Evolutionary conservation across 2,888 invertebrate species (phyloP).

Genomic region (Macrophya alboannulata): DNA sequence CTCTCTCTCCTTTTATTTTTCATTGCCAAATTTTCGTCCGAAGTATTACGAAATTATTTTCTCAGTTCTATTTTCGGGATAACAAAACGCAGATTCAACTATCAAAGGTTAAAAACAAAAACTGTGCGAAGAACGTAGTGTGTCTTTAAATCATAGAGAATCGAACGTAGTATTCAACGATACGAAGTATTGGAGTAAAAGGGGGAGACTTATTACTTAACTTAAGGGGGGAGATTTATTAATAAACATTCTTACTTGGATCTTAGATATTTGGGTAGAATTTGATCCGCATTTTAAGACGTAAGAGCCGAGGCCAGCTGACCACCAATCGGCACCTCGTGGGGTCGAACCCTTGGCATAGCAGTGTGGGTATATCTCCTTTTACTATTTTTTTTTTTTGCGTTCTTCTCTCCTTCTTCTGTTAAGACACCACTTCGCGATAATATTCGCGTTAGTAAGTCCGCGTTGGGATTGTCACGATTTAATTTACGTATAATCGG

Average conservation of each 20-base stretch:
- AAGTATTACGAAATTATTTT: too few species aligned
- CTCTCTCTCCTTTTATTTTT: too few species aligned
- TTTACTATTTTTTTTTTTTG: conserved; percentile 6
- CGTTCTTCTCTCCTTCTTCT: not conserved
- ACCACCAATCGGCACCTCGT: conserved; percentile 28
- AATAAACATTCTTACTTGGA: not conserved
- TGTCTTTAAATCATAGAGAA: too few species aligned
- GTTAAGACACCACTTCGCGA: not conserved
- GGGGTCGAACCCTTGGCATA: not conserved
- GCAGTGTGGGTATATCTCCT: not conserved
- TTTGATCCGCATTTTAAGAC: not conserved
- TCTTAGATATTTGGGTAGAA: not conserved
- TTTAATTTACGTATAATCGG: not conserved
- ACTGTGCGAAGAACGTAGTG: too few species aligned
- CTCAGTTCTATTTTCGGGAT: too few species aligned
- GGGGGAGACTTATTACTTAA: too few species aligned
- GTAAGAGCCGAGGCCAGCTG: conserved; percentile 23
- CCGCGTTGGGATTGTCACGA: not conserved
- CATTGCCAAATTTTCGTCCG: too few species aligned
- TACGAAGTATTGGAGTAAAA: not conserved
- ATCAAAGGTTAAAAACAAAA: too few species aligned
- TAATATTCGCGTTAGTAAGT: not conserved
- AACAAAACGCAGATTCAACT: too few species aligned
- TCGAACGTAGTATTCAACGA: too few species aligned
- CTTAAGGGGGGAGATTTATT: too few species aligned